Percentiles rank a stretch among this genome's conserved stretches.
phyloP scores from a whole-genome alignment of 2,113 vertebrate species.

The Odobenus rosmarus region DNA sequence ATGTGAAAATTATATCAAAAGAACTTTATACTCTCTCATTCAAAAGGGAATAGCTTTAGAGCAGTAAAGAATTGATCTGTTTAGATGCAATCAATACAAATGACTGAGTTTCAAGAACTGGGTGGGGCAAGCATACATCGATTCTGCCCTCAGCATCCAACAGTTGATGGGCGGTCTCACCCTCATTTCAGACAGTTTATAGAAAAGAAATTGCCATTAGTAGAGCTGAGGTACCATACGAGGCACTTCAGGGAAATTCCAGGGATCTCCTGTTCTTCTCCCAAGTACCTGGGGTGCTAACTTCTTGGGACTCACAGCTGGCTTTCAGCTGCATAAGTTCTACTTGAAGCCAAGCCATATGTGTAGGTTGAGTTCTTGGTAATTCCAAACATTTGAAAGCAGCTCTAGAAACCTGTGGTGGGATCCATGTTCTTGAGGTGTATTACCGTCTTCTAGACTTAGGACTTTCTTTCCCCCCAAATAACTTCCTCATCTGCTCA shows the following conservation, averaged over 20 bases:
- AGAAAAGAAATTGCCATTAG: background rate
- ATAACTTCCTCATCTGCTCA: background rate
- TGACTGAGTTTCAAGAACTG: background rate
- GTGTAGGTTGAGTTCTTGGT: background rate
- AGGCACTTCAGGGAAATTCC: background rate
- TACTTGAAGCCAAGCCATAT: background rate
- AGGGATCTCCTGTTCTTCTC: background rate
- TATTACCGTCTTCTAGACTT: background rate
- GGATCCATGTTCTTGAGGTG: fast-evolving
- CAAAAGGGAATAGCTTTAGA: background rate
- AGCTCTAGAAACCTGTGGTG: background rate
- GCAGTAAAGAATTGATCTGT: constrained; percentile 16
- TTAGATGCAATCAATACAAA: background rate
- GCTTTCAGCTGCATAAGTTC: background rate
- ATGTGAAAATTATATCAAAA: constrained; percentile 13
- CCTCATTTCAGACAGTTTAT: background rate
- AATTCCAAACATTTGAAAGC: too few relatives aligned
- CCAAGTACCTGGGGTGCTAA: background rate
- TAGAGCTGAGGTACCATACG: background rate
- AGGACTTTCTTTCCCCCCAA: background rate
- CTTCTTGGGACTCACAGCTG: background rate
- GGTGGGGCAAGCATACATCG: background rate
- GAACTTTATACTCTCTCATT: background rate
- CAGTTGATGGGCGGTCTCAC: background rate
- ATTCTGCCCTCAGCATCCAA: background rate